Base-by-base conservation (phyloP, 2,113 vertebrate genomes). In the Percopsis transmontana region DNA sequence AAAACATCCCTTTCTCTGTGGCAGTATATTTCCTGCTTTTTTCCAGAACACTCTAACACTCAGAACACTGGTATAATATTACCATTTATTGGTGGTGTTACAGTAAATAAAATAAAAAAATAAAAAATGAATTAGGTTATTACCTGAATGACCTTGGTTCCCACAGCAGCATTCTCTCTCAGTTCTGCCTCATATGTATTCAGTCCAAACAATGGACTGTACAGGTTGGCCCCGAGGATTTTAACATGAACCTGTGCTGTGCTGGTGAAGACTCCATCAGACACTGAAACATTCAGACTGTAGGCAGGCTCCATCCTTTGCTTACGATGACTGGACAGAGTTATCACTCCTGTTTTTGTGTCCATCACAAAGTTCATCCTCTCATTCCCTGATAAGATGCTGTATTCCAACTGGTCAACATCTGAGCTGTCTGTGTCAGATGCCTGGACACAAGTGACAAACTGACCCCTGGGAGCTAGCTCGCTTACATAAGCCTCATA, bases 401-500 rank as follows among this genome's bases (percentile, higher is more conserved):
- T 94, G 66, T 99, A 99, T 38, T 95, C 93, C 72, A 99, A 74
- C 11, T 92, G 91, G 60, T 96, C 94, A 73, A 92, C 89, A 70
- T 98, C 96, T 0, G 95, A 96, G 69, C 92, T 94, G 82, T 99
- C 97, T 0, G 95, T 96, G 72, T 99, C 97, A 0, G 94, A 98
- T 18, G 96, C 97, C 85, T 98, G 96, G 21, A 99, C 92, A 0
- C 96, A 97, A 42, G 97, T 98, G 33, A 99, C 94, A 86, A 98
- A 98, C 87, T 99, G 96, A 48, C 95, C 96, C 12, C 92, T 92
- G 19, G 96, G 94, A 14, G 96, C 97, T 60, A 99, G 84, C 78
- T 99, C 97, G 1, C 95, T 97, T 38, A 99, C 94, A 0, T 96
- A 96, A 0, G 96, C 95, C 82, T 99, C 96, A 48, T 99, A 99